phyloP scores from a whole-genome alignment of 2,888 invertebrate genomes.

The Epinotia brunnichana region DNA sequence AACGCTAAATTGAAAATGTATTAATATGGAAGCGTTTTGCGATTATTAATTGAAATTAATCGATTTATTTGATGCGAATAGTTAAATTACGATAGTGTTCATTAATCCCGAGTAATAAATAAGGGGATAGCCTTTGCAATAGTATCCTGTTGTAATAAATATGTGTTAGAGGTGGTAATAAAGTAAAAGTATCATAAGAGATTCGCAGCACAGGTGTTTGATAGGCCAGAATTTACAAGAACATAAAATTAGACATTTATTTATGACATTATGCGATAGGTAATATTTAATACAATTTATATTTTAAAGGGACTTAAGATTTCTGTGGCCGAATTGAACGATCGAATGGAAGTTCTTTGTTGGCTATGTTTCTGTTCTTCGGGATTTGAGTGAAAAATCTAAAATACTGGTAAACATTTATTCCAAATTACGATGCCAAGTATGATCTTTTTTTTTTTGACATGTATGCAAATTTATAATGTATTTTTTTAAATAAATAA shows the following conservation, averaged over 20 bases:
- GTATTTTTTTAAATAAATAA: too few species aligned
- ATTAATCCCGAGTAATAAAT: conserved; percentile 35
- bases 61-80: conserved; percentile 35
- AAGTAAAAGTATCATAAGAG: conserved; percentile 2
- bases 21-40: conserved; percentile 30
- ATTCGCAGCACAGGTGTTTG: conserved; percentile 13
- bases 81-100: conserved; percentile 22
- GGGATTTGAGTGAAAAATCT: too few species aligned
- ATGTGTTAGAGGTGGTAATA: conserved; percentile 20
- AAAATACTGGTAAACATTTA: not conserved
- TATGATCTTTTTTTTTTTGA: too few species aligned
- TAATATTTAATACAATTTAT: too few species aligned
- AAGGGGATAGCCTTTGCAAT: conserved; percentile 3
- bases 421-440: too few species aligned
- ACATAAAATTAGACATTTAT: conserved; percentile 9
- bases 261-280: not conserved
- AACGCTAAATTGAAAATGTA: conserved; percentile 30
- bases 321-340: too few species aligned
- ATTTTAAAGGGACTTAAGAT: too few species aligned
- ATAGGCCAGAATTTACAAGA: not conserved
- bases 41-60: conserved; percentile 38
- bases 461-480: too few species aligned
- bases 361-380: too few species aligned
- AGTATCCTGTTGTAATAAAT: conserved; percentile 16
- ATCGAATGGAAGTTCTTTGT: too few species aligned